Base-by-base conservation (phyloP, 37 sponge, comb jelly and placozoan species). In the Cliona cf. orientalis region DNA sequence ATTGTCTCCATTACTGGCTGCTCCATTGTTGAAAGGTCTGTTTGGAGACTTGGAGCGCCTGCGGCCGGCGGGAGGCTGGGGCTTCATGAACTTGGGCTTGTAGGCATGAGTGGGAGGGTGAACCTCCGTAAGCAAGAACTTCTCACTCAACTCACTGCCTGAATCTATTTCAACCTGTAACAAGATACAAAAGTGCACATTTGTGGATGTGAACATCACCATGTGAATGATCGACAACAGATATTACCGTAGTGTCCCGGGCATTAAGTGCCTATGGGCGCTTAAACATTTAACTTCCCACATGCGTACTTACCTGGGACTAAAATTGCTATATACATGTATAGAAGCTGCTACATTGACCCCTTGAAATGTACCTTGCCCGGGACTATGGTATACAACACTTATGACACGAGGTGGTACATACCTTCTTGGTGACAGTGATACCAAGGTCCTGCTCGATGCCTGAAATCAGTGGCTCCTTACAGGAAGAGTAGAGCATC, bases 401-500 rank as follows among this genome's bases (percentile, higher is more conserved):
- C n/a, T n/a, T n/a, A n/a, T n/a, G n/a, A n/a, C n/a, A n/a, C n/a
- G n/a, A n/a, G n/a, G n/a, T n/a, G n/a, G 14, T 81, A 23, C 80
- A 55, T 60, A 95, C 95, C 90, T 88, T 92, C 56, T 92, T 91
- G 5, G 23, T 75, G 29, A 95, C 64, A n/a, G 75, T 38, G 19
- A 84, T 34, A 1, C 67, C 63, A 12, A 84, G 31, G 33, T 82
- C 64, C 1, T 79, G 40, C 56, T 91, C 90, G 21, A 81, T 76
- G 17, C 46, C 75, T 46, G 65, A 49, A 5, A 86, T 55, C 35
- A 89, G 71, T 3, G 96, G 86, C 39, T 81, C 81, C 74, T 95
- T 95, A 57, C 94, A 97, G 17, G 95, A 90, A 0, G 95, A 94
- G 83, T 97, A 97, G 14, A 97, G 66, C 97, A 97, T 97, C 26